Conservation (phyloP, 2,888 invertebrate species). For the Invenusta paracnida region DNA sequence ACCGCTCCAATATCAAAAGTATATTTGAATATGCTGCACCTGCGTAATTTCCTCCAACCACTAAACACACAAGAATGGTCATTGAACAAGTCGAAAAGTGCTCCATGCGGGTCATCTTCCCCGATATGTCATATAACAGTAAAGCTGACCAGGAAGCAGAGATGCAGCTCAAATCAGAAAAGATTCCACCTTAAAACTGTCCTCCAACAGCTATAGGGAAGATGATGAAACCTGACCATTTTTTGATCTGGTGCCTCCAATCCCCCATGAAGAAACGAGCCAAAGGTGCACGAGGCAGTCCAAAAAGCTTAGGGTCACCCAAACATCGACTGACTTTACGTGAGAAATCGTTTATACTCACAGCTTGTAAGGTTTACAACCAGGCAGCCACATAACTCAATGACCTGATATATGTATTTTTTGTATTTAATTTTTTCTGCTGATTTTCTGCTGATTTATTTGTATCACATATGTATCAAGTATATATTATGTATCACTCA, state of each 20-base stretch:
- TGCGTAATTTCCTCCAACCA: not conserved
- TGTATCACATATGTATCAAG: too few relatives aligned
- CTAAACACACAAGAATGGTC: not conserved
- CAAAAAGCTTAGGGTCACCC: not conserved
- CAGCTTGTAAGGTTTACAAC: not conserved
- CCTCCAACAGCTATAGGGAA: too few relatives aligned
- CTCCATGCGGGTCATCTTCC: not conserved
- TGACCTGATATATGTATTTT: not conserved
- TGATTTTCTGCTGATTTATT: too few relatives aligned
- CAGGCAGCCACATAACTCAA: not conserved
- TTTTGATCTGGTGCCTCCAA: not conserved
- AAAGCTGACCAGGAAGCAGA: not conserved
- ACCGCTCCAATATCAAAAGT: not conserved
- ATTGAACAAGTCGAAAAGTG: not conserved
- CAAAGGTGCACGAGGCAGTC: not conserved
- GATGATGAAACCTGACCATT: not conserved
- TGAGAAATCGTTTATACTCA: not conserved
- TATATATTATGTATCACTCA: too few relatives aligned
- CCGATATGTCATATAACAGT: not conserved
- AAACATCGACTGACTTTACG: not conserved
- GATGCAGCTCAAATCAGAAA: too few relatives aligned
- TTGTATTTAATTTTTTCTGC: not conserved
- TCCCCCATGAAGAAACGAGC: not conserved
- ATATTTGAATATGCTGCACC: not conserved
- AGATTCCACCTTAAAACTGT: too few relatives aligned